A percentile compares a stretch with the other conserved stretches of the same genome.
These are phyloP conservation scores for Geotrupes spiniger DNA, from an alignment of 2,888 invertebrate species.

Conservation along the genomic window DNA sequence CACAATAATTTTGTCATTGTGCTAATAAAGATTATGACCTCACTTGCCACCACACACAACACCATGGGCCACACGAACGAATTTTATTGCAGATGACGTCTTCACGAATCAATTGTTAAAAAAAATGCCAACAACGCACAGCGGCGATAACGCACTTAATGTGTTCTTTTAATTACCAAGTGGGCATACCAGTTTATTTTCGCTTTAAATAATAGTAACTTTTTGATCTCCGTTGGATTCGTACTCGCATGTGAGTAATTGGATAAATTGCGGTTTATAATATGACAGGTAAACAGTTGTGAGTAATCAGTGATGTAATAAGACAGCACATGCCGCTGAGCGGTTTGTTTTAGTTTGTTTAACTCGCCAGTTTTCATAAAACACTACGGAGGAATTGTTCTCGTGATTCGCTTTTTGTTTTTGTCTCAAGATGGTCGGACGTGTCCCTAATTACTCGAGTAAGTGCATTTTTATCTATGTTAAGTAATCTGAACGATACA, in stretches of 20 bases:
- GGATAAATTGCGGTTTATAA: neutral
- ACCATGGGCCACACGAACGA: neutral
- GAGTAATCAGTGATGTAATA: slow-evolving; percentile 5
- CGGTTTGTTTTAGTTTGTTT: no score
- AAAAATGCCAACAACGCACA: no score
- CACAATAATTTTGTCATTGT: slow-evolving; percentile 1
- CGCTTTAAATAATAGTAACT: no score
- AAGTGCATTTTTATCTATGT: no score
- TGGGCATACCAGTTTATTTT: no score
- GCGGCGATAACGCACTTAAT: no score
- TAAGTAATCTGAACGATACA: no score
- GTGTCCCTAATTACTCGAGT: neutral
- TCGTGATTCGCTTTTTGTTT: neutral
- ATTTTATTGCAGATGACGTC: slow-evolving; percentile 2
- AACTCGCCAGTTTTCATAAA: neutral
- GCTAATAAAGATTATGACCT: slow-evolving; percentile 3
- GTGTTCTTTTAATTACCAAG: no score
- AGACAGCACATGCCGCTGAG: neutral
- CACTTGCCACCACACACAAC: neutral
- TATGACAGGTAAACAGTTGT: slow-evolving; percentile 4
- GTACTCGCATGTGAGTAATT: no score
- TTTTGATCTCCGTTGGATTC: no score
- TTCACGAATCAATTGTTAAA: no score
- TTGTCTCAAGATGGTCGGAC: neutral
- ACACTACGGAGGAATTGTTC: no score